phyloP scores from a whole-genome alignment of 2,797 vertebrate species.

The Helostoma temminkii region DNA sequence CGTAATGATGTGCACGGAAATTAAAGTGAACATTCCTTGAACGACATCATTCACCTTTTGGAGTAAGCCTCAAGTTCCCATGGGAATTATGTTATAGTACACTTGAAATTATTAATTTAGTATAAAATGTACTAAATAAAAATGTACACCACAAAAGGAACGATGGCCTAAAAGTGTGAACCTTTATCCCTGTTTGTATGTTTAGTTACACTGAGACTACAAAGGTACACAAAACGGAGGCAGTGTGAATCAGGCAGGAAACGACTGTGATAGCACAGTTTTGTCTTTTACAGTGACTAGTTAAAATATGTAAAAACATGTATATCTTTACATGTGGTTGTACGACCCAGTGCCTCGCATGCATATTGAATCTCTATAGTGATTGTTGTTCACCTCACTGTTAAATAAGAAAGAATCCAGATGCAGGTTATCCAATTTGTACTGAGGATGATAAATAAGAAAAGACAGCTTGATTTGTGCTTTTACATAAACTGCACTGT shows the following conservation, averaged over 20 bases:
- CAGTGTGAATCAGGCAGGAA: not conserved
- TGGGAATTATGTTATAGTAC: not conserved
- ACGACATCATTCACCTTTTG: not conserved
- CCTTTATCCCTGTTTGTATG: not conserved
- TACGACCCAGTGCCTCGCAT: not conserved
- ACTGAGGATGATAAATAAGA: slow-evolving; percentile 7
- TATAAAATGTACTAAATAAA: slow-evolving; percentile 4
- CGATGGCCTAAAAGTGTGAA: not conserved
- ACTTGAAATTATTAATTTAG: not conserved
- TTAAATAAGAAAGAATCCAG: too few species aligned
- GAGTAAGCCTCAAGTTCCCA: slow-evolving; percentile 9
- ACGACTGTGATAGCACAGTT: not conserved
- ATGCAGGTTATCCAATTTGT: not conserved
- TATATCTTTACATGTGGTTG: not conserved
- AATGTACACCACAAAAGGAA: too few species aligned
- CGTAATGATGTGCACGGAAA: not conserved
- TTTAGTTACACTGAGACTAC: not conserved
- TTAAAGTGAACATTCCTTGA: slow-evolving; percentile 7
- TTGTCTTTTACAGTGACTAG: too few species aligned
- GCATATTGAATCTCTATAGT: not conserved
- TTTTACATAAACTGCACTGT: slow-evolving; percentile 16
- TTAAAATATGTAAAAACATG: too few species aligned
- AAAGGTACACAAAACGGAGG: not conserved
- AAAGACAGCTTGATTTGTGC: not conserved
- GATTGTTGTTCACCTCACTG: too few species aligned